Base-by-base conservation (phyloP, 2,888 invertebrate species). In the Lordiphosa andalusiaca region DNA sequence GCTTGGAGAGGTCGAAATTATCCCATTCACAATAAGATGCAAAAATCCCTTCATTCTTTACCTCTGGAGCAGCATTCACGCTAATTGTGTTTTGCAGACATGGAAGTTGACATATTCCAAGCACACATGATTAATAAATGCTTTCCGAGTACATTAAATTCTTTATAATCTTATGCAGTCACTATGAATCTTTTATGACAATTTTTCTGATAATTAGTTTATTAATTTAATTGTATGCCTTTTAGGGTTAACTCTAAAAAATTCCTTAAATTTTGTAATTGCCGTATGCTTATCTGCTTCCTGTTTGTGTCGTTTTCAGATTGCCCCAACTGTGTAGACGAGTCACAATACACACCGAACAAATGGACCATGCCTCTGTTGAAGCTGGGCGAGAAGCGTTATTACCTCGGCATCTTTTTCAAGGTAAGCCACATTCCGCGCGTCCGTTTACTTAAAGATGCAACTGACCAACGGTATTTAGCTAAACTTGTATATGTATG, bases 381-480 rank as follows among this genome's bases (percentile, higher is more conserved):
- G 71, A 96, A 95, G 87, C 92, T 95, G 42, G 96, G 96, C 40
- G 95, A 96, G 87, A 97, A 96, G 89, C 91, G 95, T 85, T 96
- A 96, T 88, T 97, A 97, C 88, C 91, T 97, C 84, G 96, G 96
- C 86, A 96, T 96, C 89, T 97, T 97, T 91, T 97, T 96, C 91
- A 96, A 96, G 95, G 96, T 96, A 92, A 91, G 90, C 86, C 10
- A 65, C 85, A 86, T 87, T 87, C 86, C 77, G 19, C 36, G 9
- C 40, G 36, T 12, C 49, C 30, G 49, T 30, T 33, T 47, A 38
- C 37, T 37, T 7, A 55, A 55, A 56, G 53, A 57, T 60, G 54
- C 62, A 67, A 64, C 64, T 62, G 69, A 75, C 48, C 69, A 60
- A 67, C 68, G 66, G 81, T 71, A 56, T 53, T 37, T 13, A 13